These are phyloP conservation scores for Rhizoglyphus robini DNA, from an alignment of 1,140 invertebrate species.

Conservation along the genomic window DNA sequence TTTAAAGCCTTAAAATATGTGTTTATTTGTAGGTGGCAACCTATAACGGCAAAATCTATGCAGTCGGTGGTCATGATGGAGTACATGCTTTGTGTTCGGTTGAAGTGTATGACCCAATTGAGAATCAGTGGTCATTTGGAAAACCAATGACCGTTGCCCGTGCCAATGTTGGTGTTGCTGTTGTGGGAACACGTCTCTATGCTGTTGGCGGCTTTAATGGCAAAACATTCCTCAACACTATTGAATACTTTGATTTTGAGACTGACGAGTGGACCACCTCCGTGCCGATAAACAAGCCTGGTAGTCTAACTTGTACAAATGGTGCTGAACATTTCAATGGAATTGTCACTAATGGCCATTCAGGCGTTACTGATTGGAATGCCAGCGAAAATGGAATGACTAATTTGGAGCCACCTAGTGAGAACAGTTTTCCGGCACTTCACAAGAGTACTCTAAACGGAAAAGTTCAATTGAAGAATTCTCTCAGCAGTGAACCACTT, in stretches of 20 bases:
- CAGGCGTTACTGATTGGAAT: background rate
- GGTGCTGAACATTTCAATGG: background rate
- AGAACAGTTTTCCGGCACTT: background rate
- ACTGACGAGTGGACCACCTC: slow-evolving; percentile 59
- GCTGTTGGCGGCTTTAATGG: slow-evolving; percentile 64
- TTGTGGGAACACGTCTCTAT: slow-evolving; percentile 52
- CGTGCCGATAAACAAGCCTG: slow-evolving; percentile 20
- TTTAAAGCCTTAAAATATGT: background rate
- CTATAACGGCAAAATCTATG: slow-evolving; percentile 45
- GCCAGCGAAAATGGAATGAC: background rate
- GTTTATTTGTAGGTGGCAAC: slow-evolving; percentile 4
- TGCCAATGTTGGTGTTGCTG: slow-evolving; percentile 56
- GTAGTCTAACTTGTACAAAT: background rate
- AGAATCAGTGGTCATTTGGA: slow-evolving; percentile 48
- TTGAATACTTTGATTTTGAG: slow-evolving; percentile 56
- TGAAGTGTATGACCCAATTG: slow-evolving; percentile 49
- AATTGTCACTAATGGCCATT: too few species aligned
- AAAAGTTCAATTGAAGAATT: background rate
- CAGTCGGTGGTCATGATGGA: slow-evolving; percentile 57
- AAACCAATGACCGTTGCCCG: slow-evolving; percentile 48
- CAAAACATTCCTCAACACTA: slow-evolving; percentile 63
- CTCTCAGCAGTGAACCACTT: slow-evolving; percentile 3
- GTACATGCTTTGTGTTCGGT: slow-evolving; percentile 50
- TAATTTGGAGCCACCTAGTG: background rate
- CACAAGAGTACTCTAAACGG: background rate